phyloP scores from a whole-genome alignment of 2,888 invertebrate species.

The Chironomus riparius region DNA sequence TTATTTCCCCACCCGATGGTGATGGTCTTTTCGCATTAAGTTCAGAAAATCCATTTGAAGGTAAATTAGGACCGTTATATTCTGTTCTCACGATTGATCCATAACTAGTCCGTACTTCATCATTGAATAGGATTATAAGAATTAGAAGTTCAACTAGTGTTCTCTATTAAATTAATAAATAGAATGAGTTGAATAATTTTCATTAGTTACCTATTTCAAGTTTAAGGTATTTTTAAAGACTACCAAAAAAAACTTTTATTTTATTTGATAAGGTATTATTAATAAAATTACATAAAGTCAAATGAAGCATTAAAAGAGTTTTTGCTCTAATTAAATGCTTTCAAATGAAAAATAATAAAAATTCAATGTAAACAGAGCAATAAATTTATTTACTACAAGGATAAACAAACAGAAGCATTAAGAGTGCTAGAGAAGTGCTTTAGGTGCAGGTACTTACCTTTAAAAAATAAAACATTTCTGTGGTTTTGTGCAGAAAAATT shows the following conservation, averaged over 20 bases:
- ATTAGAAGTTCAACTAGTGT: slow-evolving; percentile 19
- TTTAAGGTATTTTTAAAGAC: too few species aligned
- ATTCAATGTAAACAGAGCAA: background rate
- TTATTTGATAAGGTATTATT: too few species aligned
- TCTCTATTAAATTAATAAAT: background rate
- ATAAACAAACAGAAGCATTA: background rate
- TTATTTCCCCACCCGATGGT: slow-evolving; percentile 33
- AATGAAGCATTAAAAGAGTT: background rate
- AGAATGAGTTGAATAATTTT: background rate
- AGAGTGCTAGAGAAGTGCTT: too few species aligned
- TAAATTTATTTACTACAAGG: background rate
- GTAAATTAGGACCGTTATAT: slow-evolving; percentile 6
- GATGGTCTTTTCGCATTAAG: background rate
- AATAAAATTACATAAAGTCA: too few species aligned
- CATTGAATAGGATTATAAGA: slow-evolving; percentile 14
- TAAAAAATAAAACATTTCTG: slow-evolving; percentile 15
- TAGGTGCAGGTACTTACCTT: slow-evolving; percentile 6
- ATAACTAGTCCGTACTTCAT: slow-evolving; percentile 12
- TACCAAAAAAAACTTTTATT: too few species aligned
- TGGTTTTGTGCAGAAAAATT: slow-evolving; percentile 12
- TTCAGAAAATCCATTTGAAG: background rate
- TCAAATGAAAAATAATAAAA: background rate
- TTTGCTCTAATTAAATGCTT: background rate
- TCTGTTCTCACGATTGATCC: slow-evolving; percentile 6
- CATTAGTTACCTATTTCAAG: too few species aligned